phyloP scores from a whole-genome alignment of 2,113 vertebrate genomes.

The Symphodus melops region DNA sequence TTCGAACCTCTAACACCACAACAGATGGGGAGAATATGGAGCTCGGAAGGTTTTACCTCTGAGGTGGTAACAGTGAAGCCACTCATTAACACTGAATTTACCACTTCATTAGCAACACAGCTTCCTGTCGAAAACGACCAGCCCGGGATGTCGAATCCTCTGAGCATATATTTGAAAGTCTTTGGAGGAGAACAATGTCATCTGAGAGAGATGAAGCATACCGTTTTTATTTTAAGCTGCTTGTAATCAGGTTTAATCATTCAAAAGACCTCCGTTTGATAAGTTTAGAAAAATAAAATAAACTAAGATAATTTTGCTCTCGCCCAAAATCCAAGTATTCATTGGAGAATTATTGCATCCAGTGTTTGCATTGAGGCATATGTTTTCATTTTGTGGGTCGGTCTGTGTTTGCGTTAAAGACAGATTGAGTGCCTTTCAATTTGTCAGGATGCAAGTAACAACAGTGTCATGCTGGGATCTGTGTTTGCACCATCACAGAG shows the following conservation, averaged over 20 bases:
- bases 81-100: conserved; percentile 99
- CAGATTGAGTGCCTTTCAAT: conserved; percentile 84
- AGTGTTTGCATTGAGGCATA: conserved; percentile 19
- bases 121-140: conserved; percentile 97
- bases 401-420: conserved; percentile 71
- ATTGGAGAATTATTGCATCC: neutral
- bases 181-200: conserved; percentile 49
- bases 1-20: conserved; percentile 93
- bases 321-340: neutral
- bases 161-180: conserved; percentile 82
- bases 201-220: conserved; percentile 30
- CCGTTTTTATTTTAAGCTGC: neutral
- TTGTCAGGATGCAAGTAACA: conserved; percentile 86
- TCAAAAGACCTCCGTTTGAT: neutral
- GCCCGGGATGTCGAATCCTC: conserved; percentile 88
- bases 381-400: conserved; percentile 61
- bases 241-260: neutral
- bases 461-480: conserved; percentile 88
- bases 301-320: neutral
- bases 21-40: conserved; percentile 96
- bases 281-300: neutral
- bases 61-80: conserved; percentile 99
- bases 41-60: conserved; percentile 94
- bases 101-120: conserved; percentile 98
- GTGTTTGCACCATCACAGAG: conserved; percentile 92